Evolutionary conservation across 1,140 invertebrate genomes (phyloP).

Genomic region (Brachionus asplanchnoidis): DNA sequence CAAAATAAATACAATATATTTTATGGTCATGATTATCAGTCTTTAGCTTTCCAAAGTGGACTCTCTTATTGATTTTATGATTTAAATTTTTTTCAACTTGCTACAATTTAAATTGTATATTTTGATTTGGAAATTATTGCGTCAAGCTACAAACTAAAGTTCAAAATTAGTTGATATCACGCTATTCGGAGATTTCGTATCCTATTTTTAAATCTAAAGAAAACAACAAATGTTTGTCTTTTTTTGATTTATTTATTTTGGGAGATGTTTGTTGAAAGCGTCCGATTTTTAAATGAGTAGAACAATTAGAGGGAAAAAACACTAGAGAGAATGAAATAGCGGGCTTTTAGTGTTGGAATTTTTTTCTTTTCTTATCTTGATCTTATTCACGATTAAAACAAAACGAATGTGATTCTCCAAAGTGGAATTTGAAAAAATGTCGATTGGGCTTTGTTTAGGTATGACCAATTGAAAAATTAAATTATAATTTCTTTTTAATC

Average conservation of each 20-base stretch:
- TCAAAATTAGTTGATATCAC: neutral
- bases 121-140: neutral
- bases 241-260: too few relatives aligned
- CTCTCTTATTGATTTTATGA: slow-evolving; percentile 2
- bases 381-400: neutral
- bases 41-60: neutral
- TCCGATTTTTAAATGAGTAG: too few relatives aligned
- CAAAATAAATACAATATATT: too few relatives aligned
- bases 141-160: neutral
- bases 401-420: neutral
- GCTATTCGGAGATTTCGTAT: neutral
- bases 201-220: neutral
- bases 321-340: too few relatives aligned
- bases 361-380: neutral
- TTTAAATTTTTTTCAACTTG: neutral
- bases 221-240: neutral
- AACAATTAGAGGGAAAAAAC: too few relatives aligned
- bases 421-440: neutral
- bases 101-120: neutral
- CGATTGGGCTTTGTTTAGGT: neutral
- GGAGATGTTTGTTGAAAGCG: too few relatives aligned
- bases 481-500: slow-evolving; percentile 50
- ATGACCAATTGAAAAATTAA: slow-evolving; percentile 46
- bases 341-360: neutral
- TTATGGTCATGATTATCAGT: too few relatives aligned